A percentile compares a stretch with the other conserved stretches of the same genome.
Evolutionary conservation across 2,797 vertebrate genomes (phyloP).

Genomic region (Chaetodon trifasciatus): DNA sequence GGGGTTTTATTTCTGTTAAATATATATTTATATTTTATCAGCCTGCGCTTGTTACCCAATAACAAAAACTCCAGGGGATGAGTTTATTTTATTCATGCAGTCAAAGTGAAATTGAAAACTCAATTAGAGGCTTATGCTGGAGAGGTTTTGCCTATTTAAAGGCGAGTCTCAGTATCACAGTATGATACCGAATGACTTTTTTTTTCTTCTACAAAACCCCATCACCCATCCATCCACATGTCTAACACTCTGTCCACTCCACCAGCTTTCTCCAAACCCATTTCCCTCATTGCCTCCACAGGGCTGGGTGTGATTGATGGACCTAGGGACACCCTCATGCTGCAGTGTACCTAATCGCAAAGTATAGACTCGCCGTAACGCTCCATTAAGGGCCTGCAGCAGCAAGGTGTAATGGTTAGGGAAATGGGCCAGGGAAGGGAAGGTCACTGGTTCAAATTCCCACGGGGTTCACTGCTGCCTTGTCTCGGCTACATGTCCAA

Average conservation of each 20-base stretch:
- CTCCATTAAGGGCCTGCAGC: constrained; percentile 78
- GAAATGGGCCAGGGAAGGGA: constrained; percentile 78
- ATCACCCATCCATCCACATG: constrained; percentile 63
- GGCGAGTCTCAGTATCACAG: neutral
- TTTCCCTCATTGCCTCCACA: constrained; percentile 71
- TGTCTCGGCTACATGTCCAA: constrained; percentile 44
- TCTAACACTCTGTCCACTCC: constrained; percentile 54
- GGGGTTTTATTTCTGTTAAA: constrained; percentile 3
- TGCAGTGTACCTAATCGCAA: constrained; percentile 75
- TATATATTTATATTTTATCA: constrained; percentile 19
- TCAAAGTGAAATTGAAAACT: constrained; percentile 54
- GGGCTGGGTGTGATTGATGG: constrained; percentile 81
- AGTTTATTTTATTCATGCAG: constrained; percentile 44
- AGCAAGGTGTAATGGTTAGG: constrained; percentile 78
- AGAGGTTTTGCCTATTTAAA: constrained; percentile 41
- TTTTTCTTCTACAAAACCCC: constrained; percentile 14
- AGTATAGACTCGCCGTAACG: constrained; percentile 74
- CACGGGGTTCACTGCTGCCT: constrained; percentile 47
- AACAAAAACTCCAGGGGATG: constrained; percentile 29
- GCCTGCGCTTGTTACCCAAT: constrained; percentile 42
- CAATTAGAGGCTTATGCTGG: constrained; percentile 53
- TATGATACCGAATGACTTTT: constrained; percentile 35
- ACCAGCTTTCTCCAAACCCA: constrained; percentile 65
- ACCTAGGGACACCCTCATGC: constrained; percentile 67
- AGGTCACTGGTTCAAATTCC: constrained; percentile 81